Percentiles rank a stretch among this genome's conserved stretches.
Evolutionary conservation across 2,113 vertebrate genomes (phyloP).

Genomic region (Ptychochromis oligacanthus): DNA sequence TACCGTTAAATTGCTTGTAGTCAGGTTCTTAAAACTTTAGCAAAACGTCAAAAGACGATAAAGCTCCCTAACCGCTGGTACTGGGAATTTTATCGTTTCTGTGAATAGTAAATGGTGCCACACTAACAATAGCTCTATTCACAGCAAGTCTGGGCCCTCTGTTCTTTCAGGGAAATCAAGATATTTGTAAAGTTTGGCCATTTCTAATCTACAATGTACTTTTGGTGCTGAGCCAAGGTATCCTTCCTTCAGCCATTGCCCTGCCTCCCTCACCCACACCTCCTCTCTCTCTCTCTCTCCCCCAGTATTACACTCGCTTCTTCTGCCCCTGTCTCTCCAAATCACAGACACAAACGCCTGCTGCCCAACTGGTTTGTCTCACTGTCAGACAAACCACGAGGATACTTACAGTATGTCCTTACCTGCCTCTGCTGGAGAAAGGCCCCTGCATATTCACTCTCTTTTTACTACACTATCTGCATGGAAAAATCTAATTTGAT

Average conservation of each 20-base stretch:
- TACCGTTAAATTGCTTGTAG: neutral
- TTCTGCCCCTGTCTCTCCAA: slow-evolving; percentile 37
- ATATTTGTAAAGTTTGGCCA: slow-evolving; percentile 48
- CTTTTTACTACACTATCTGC: neutral
- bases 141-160: slow-evolving; percentile 17
- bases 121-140: slow-evolving; percentile 45
- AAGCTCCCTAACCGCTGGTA: neutral
- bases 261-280: neutral
- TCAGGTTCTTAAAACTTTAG: neutral
- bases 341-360: slow-evolving; percentile 45
- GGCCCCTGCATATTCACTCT: neutral
- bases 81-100: slow-evolving; percentile 19
- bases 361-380: slow-evolving; percentile 71
- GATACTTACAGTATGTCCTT: slow-evolving; percentile 41
- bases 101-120: slow-evolving; percentile 26
- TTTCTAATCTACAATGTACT: slow-evolving; percentile 44
- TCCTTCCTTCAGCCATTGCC: neutral
- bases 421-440: slow-evolving; percentile 36
- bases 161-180: slow-evolving; percentile 21
- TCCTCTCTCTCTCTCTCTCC: neutral
- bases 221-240: slow-evolving; percentile 32
- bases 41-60: too few species aligned
- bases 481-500: neutral
- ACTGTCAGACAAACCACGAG: slow-evolving; percentile 52
- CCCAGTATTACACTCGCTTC: slow-evolving; percentile 24